A percentile compares a stretch with the other conserved stretches of the same genome.
Evolutionary conservation across 2,888 invertebrate genomes (phyloP).

Genomic region (Meteorus colon): DNA sequence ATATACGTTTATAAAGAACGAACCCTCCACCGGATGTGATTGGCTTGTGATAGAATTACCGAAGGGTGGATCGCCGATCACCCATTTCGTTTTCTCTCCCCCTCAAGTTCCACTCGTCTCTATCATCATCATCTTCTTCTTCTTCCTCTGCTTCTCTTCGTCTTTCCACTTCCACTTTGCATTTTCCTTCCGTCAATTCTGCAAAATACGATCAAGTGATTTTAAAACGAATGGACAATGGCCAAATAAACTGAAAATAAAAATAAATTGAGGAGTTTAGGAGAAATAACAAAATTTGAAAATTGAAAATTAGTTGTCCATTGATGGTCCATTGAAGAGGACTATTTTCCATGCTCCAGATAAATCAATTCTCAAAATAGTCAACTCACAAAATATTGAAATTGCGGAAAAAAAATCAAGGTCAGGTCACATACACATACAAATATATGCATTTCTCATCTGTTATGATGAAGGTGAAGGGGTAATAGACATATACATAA

Average conservation of each 20-base stretch:
- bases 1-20: conserved; percentile 50
- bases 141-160: neutral
- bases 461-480: neutral
- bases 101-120: neutral
- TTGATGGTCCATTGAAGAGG: neutral
- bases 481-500: neutral
- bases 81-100: neutral
- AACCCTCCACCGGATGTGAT: conserved; percentile 68
- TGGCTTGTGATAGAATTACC: conserved; percentile 72
- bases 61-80: conserved; percentile 60
- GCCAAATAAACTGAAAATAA: conserved; percentile 19
- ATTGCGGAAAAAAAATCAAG: neutral
- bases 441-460: neutral
- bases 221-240: conserved; percentile 17
- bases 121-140: conserved; percentile 33
- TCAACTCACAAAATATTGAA: neutral
- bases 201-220: neutral
- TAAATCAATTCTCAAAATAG: conserved; percentile 2
- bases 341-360: neutral
- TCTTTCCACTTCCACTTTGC: neutral
- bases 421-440: neutral
- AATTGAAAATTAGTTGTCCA: conserved; percentile 48
- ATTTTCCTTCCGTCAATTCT: conserved; percentile 19
- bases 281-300: conserved; percentile 61
- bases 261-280: conserved; percentile 30